Percentiles rank a stretch among this genome's conserved stretches.
Evolutionary conservation across 2,113 vertebrate species (phyloP).

Genomic region (Sardina pilchardus): DNA sequence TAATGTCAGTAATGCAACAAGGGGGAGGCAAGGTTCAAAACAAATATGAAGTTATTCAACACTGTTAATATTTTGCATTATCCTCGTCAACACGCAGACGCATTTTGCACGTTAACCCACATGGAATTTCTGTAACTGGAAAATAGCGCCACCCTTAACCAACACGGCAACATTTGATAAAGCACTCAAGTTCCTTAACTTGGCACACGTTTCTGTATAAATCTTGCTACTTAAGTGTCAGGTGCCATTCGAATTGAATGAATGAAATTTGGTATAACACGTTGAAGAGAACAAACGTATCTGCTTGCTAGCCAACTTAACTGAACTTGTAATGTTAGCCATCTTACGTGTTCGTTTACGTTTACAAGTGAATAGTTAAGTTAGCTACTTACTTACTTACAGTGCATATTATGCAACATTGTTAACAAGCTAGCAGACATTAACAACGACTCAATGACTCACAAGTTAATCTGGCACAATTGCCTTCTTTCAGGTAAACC

Average conservation of each 20-base stretch:
- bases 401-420: neutral
- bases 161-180: neutral
- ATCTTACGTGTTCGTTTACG: neutral
- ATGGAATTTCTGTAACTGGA: neutral
- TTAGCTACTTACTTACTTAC: neutral
- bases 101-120: neutral
- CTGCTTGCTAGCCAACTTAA: neutral
- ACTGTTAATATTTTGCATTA: too few species aligned
- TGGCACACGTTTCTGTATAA: too few species aligned
- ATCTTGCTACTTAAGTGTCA: too few species aligned
- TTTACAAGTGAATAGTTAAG: neutral
- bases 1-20: neutral
- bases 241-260: too few species aligned
- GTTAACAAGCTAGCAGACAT: too few species aligned
- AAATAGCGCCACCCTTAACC: conserved; percentile 1
- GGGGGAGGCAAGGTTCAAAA: neutral
- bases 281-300: neutral
- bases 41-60: neutral
- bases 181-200: too few species aligned
- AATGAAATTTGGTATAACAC: too few species aligned
- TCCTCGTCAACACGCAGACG: too few species aligned
- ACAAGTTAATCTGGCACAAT: neutral
- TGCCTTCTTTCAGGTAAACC: neutral
- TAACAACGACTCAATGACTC: neutral
- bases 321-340: neutral